Percentiles rank a stretch among this genome's conserved stretches.
These are phyloP conservation scores for Chlorops oryzae DNA, from an alignment of 1,140 invertebrate genomes.

Conservation along the genomic window DNA sequence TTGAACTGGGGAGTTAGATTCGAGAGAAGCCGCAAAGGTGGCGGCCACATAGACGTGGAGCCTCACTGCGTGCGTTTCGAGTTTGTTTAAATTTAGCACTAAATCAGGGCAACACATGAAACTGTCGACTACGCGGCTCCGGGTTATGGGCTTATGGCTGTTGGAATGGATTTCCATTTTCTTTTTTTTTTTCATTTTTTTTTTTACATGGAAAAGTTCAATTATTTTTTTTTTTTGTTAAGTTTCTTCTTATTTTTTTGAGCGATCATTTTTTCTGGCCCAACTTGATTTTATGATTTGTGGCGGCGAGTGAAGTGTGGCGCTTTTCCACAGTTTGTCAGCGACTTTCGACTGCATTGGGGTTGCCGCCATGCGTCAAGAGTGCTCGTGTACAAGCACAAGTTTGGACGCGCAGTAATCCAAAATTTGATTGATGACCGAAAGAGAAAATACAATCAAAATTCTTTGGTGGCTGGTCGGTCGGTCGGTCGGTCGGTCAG, in stretches of 20 bases:
- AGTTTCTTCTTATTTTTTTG: conserved; percentile 7
- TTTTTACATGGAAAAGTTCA: not conserved
- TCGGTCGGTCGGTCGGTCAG: too few relatives aligned
- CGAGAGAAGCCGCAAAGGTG: not conserved
- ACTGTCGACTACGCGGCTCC: too few relatives aligned
- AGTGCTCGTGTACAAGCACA: too few relatives aligned
- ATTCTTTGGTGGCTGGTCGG: too few relatives aligned
- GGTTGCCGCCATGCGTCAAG: too few relatives aligned
- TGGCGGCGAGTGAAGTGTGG: too few relatives aligned
- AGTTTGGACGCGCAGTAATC: too few relatives aligned
- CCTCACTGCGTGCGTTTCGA: conserved; percentile 10
- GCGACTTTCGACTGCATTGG: too few relatives aligned
- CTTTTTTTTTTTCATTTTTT: not conserved
- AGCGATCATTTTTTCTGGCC: not conserved
- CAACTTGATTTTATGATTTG: not conserved
- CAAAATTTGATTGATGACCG: too few relatives aligned
- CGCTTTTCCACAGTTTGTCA: too few relatives aligned
- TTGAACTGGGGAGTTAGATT: not conserved
- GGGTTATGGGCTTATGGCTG: not conserved
- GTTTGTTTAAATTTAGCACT: conserved; percentile 39
- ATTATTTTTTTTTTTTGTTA: not conserved
- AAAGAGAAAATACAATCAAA: too few relatives aligned
- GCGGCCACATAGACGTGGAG: not conserved
- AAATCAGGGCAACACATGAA: conserved; percentile 42
- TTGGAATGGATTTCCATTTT: not conserved